Conservation (phyloP, 2,888 invertebrate species). For the Molorchus minor region DNA sequence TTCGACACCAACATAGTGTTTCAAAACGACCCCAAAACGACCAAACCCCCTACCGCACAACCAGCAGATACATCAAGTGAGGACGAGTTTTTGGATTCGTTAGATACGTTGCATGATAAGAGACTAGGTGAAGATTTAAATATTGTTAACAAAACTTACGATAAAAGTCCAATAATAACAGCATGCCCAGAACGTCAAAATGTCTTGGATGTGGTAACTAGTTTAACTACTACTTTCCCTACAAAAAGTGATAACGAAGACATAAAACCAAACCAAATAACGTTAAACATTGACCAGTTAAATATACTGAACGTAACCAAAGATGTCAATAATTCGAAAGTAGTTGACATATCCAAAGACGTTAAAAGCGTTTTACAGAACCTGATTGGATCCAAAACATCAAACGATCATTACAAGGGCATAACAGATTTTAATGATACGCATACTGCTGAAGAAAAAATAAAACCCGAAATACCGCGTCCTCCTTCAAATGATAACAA, state of each 20-base stretch:
- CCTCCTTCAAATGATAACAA: no score
- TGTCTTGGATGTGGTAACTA: slow-evolving; percentile 24
- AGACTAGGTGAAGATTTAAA: slow-evolving; percentile 34
- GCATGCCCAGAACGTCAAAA: slow-evolving; percentile 44
- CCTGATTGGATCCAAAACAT: slow-evolving; percentile 31
- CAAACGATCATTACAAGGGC: no score
- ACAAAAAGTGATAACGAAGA: not conserved
- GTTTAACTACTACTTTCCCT: slow-evolving; percentile 17
- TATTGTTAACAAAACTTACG: slow-evolving; percentile 32
- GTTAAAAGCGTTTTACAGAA: slow-evolving; percentile 35
- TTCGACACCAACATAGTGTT: slow-evolving; percentile 54
- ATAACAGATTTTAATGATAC: no score
- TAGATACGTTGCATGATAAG: slow-evolving; percentile 51
- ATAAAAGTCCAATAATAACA: slow-evolving; percentile 42
- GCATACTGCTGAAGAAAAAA: no score
- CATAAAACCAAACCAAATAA: slow-evolving; percentile 1
- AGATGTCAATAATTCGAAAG: slow-evolving; percentile 32
- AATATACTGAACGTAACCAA: slow-evolving; percentile 33
- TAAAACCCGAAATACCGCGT: no score
- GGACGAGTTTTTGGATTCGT: slow-evolving; percentile 57
- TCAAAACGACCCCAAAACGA: slow-evolving; percentile 47
- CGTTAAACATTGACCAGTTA: not conserved
- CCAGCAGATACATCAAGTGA: slow-evolving; percentile 55
- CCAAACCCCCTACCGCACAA: slow-evolving; percentile 39
- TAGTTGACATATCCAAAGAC: no score